These are phyloP conservation scores for Psylliodes chrysocephalus DNA, from an alignment of 2,888 invertebrate species.

Conservation along the genomic window DNA sequence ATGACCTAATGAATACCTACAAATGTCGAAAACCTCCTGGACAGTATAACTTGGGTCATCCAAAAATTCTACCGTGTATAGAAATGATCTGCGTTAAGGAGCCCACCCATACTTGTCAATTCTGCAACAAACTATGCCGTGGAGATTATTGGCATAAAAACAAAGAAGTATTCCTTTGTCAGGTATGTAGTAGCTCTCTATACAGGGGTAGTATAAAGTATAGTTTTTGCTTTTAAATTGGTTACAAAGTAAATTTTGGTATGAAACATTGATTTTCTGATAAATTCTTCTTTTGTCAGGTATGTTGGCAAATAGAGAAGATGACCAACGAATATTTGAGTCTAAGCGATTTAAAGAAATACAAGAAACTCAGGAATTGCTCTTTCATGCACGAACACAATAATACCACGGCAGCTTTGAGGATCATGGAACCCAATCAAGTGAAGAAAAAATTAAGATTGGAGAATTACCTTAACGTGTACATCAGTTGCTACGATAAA, in stretches of 20 bases:
- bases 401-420: constrained; percentile 57
- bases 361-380: constrained; percentile 61
- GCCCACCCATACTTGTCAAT: constrained; percentile 61
- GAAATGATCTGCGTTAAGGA: constrained; percentile 62
- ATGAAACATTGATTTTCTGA: no score
- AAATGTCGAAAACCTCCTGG: constrained; percentile 18
- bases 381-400: constrained; percentile 61
- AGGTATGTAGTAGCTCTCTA: no score
- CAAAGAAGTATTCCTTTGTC: constrained; percentile 60
- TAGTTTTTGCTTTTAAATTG: no score
- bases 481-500: constrained; percentile 40
- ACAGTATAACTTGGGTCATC: constrained; percentile 52
- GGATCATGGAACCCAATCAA: constrained; percentile 51
- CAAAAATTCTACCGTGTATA: constrained; percentile 61
- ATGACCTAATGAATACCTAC: constrained; percentile 4
- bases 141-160: constrained; percentile 67
- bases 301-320: constrained; percentile 62
- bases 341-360: constrained; percentile 48
- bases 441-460: constrained; percentile 55
- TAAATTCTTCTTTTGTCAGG: constrained; percentile 63
- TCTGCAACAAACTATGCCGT: constrained; percentile 61
- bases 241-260: no score
- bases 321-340: constrained; percentile 53
- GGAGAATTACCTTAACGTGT: constrained; percentile 59
- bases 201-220: no score